These are phyloP conservation scores for Chiridota heheva DNA, from an alignment of 35 echinoderm and acorn worm species.

Conservation along the genomic window DNA sequence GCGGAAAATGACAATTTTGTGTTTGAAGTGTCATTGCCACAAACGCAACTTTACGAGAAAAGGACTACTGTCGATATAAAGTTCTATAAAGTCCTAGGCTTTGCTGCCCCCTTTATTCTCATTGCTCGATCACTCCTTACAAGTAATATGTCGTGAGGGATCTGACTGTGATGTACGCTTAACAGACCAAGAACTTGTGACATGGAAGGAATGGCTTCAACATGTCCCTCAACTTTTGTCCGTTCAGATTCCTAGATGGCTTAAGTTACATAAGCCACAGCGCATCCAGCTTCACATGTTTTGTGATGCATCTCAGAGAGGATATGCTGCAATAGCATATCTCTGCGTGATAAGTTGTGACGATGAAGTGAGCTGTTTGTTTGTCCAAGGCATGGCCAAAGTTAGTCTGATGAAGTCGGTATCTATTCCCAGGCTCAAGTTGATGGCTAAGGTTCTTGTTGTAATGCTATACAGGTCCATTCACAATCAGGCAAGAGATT, in stretches of 20 bases:
- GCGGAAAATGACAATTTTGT: constrained; percentile 27
- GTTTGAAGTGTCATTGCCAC: constrained; percentile 6
- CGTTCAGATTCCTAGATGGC: constrained; percentile 23
- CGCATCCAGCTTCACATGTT: constrained; percentile 28
- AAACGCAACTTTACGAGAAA: too few species aligned
- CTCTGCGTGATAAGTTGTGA: background rate
- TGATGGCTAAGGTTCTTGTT: constrained; percentile 33
- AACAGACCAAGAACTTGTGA: background rate
- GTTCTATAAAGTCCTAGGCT: background rate
- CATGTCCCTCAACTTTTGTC: background rate
- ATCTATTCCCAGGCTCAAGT: constrained; percentile 39
- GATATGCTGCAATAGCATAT: constrained; percentile 46
- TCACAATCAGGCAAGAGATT: background rate
- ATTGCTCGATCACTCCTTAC: background rate
- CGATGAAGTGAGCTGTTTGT: constrained; percentile 35
- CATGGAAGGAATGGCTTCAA: constrained; percentile 8
- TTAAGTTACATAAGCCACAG: constrained; percentile 19
- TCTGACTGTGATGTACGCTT: background rate
- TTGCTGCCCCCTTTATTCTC: background rate
- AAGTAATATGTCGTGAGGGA: background rate
- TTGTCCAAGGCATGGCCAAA: constrained; percentile 31
- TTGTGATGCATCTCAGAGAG: constrained; percentile 45
- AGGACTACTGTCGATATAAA: background rate
- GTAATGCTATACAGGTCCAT: background rate
- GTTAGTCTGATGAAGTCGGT: constrained; percentile 19